Evolutionary conservation across 2,888 invertebrate genomes (phyloP).

Genomic region (Furcula furcula): DNA sequence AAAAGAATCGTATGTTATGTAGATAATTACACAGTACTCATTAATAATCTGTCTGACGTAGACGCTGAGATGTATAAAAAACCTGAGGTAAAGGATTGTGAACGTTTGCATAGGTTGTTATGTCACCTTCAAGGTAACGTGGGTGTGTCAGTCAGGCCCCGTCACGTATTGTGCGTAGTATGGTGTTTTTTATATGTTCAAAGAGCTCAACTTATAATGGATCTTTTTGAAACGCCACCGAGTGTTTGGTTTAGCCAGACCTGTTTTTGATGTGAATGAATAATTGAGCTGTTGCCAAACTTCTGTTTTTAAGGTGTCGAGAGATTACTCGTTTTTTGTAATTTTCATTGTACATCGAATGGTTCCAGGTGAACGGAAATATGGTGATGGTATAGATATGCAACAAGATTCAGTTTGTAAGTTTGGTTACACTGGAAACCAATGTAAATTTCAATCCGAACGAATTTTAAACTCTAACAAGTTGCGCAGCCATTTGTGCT

Average conservation of each 20-base stretch:
- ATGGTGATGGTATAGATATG: no score
- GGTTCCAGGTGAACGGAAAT: no score
- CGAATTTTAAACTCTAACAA: no score
- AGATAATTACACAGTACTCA: no score
- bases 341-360: no score
- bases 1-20: no score
- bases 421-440: no score
- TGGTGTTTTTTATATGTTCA: neutral
- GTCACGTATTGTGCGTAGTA: slow-evolving; percentile 13
- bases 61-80: slow-evolving; percentile 2
- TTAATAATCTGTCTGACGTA: slow-evolving; percentile 13
- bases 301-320: neutral
- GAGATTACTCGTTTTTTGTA: neutral
- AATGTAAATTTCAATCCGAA: no score
- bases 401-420: no score
- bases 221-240: neutral
- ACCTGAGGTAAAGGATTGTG: slow-evolving; percentile 8
- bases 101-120: slow-evolving; percentile 9
- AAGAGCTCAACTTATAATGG: neutral
- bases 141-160: slow-evolving; percentile 28
- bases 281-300: neutral
- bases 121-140: slow-evolving; percentile 26
- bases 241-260: neutral
- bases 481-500: no score
- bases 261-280: neutral